Percentiles rank a stretch among this genome's conserved stretches.
Evolutionary conservation across 2,113 vertebrate genomes (phyloP).

Genomic region (Periophthalmus modestus): DNA sequence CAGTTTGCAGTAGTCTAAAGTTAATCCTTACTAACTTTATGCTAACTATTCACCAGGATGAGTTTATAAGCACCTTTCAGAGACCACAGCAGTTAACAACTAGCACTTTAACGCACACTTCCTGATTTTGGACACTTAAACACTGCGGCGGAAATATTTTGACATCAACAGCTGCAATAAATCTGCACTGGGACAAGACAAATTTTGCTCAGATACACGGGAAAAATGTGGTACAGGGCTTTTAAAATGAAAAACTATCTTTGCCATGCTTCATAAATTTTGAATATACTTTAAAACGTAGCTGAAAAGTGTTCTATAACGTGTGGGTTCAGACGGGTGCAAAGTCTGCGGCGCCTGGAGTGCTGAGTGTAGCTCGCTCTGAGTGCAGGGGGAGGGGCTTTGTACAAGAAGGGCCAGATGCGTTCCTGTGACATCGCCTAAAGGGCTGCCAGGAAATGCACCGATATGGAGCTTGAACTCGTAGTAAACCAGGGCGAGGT

Average conservation of each 20-base stretch:
- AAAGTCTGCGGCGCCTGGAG: not conserved
- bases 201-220: no score
- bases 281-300: not conserved
- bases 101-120: no score
- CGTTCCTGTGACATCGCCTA: slow-evolving; percentile 1
- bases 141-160: no score
- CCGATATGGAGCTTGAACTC: not conserved
- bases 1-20: no score
- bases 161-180: no score
- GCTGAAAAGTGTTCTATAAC: not conserved
- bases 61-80: no score
- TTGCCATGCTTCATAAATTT: not conserved
- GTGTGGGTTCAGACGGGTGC: not conserved
- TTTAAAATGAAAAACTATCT: not conserved
- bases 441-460: not conserved
- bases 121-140: no score
- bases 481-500: not conserved
- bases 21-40: no score
- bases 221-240: no score
- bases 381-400: not conserved
- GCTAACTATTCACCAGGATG: no score
- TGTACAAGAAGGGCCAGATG: slow-evolving; percentile 4
- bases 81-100: no score
- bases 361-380: not conserved
- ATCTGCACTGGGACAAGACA: no score